These are phyloP conservation scores for Planococcus citri DNA, from an alignment of 1,140 invertebrate species.

Conservation along the genomic window DNA sequence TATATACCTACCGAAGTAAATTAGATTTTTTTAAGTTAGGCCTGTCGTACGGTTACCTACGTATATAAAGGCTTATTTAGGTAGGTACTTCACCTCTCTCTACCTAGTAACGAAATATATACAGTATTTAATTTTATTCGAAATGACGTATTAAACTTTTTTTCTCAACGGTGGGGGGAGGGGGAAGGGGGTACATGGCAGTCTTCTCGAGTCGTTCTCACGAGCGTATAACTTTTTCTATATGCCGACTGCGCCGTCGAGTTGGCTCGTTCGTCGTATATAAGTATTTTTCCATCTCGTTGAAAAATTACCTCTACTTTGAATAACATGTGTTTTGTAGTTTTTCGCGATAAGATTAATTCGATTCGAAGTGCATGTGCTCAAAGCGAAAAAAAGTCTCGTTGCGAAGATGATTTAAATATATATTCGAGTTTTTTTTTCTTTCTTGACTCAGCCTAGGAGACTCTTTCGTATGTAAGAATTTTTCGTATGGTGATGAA, in stretches of 20 bases:
- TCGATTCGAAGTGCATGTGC: neutral
- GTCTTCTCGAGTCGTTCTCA: too few relatives aligned
- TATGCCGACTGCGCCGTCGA: neutral
- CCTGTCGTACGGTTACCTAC: neutral
- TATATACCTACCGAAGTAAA: neutral
- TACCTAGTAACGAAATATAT: too few relatives aligned
- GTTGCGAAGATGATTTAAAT: too few relatives aligned
- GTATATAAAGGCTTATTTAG: neutral
- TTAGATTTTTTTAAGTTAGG: neutral
- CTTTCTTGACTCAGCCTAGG: too few relatives aligned
- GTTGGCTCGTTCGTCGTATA: neutral
- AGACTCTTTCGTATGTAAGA: too few relatives aligned
- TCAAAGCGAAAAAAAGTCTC: too few relatives aligned
- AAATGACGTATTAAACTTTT: conserved; percentile 8
- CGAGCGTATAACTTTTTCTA: neutral
- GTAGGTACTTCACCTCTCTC: too few relatives aligned
- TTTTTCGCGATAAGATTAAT: neutral
- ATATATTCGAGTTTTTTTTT: too few relatives aligned
- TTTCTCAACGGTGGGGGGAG: neutral
- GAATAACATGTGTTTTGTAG: neutral
- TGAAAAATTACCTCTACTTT: neutral
- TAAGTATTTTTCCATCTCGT: neutral
- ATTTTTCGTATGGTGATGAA: too few relatives aligned
- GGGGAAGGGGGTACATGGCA: too few relatives aligned
- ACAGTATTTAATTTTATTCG: neutral